These are phyloP conservation scores for Aspidiotus destructor DNA, from an alignment of 2,888 invertebrate species.

Conservation along the genomic window DNA sequence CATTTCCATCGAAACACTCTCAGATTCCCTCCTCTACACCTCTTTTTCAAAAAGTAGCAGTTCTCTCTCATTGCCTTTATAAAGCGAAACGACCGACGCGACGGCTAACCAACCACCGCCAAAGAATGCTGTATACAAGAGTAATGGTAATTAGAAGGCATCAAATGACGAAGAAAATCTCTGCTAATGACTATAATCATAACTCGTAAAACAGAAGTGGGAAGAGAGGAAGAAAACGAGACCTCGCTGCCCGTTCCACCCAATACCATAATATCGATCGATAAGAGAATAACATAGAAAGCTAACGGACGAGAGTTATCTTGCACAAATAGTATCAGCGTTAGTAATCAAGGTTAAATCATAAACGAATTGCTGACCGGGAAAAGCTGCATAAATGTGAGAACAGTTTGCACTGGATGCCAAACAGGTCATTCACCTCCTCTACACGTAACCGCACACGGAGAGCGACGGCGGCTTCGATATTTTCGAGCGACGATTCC, in stretches of 20 bases:
- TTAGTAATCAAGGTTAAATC: constrained; percentile 2
- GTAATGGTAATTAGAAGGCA: too few species aligned
- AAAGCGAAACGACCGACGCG: too few species aligned
- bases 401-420: background rate
- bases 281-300: background rate
- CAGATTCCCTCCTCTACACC: background rate
- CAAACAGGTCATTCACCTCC: background rate
- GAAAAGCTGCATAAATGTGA: background rate
- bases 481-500: too few species aligned
- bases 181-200: background rate
- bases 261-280: background rate
- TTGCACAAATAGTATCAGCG: constrained; percentile 1
- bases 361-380: background rate
- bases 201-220: background rate
- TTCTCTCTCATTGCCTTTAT: too few species aligned
- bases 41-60: background rate
- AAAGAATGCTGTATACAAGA: too few species aligned
- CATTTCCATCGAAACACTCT: background rate
- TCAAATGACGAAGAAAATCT: background rate
- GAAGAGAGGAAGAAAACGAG: background rate
- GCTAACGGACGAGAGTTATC: too few species aligned
- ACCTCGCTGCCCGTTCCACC: background rate
- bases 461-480: too few species aligned
- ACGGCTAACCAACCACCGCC: too few species aligned
- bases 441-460: background rate